phyloP scores from a whole-genome alignment of 2,888 invertebrate species.

The Ligdia adustata region DNA sequence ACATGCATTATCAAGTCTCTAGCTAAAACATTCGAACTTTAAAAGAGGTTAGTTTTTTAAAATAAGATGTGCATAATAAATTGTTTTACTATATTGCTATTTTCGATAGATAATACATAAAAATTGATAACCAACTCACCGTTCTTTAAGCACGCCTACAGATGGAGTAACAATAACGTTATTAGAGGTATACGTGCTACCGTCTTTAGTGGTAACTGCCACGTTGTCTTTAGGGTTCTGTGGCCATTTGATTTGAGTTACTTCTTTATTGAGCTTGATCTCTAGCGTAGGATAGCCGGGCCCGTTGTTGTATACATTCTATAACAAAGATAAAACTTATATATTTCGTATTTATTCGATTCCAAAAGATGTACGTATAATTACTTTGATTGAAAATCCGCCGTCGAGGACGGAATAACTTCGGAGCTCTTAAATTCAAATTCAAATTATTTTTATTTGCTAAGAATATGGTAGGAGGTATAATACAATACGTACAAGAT shows the following conservation, averaged over 20 bases:
- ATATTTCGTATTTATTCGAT: too few relatives aligned
- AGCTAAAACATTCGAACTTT: too few relatives aligned
- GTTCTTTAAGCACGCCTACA: slow-evolving; percentile 87
- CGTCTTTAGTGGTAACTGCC: slow-evolving; percentile 77
- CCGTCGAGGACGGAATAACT: too few relatives aligned
- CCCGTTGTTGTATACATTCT: slow-evolving; percentile 67
- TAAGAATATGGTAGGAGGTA: too few relatives aligned
- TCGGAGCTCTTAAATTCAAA: too few relatives aligned
- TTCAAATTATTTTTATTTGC: too few relatives aligned
- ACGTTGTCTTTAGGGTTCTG: slow-evolving; percentile 50
- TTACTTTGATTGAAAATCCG: neutral
- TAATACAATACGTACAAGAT: too few relatives aligned
- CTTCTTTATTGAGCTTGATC: slow-evolving; percentile 58
- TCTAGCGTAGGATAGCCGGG: slow-evolving; percentile 56
- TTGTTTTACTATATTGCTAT: too few relatives aligned
- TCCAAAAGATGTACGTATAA: too few relatives aligned
- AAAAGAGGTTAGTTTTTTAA: too few relatives aligned
- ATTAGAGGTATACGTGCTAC: slow-evolving; percentile 78
- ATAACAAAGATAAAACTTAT: slow-evolving; percentile 23
- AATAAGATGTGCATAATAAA: too few relatives aligned
- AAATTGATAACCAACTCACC: slow-evolving; percentile 41
- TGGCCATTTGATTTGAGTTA: slow-evolving; percentile 54
- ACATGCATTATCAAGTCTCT: too few relatives aligned
- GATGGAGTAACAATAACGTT: slow-evolving; percentile 88
- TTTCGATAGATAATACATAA: neutral